These are phyloP conservation scores for Drosophila truncata DNA, from an alignment of 1,140 invertebrate species.

Conservation along the genomic window DNA sequence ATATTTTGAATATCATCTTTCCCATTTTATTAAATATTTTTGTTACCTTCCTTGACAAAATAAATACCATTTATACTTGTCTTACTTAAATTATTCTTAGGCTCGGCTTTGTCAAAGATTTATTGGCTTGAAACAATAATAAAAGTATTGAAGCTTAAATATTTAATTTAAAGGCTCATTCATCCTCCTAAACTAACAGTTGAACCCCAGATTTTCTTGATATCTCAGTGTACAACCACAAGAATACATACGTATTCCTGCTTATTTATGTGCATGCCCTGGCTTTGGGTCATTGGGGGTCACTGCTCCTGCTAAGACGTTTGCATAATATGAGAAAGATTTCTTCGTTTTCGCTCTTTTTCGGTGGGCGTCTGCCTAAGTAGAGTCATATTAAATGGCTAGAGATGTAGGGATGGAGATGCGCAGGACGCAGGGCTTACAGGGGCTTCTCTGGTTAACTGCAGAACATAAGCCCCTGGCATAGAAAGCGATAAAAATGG, in stretches of 20 bases:
- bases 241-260: conserved; percentile 16
- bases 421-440: conserved; percentile 25
- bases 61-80: neutral
- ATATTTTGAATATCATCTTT: neutral
- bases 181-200: neutral
- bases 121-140: neutral
- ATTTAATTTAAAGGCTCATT: neutral
- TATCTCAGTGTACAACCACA: conserved; percentile 3
- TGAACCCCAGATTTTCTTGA: neutral
- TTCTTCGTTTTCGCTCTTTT: conserved; percentile 25
- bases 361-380: conserved; percentile 42
- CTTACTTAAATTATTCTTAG: neutral
- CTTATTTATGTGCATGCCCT: conserved; percentile 39
- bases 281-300: conserved; percentile 59
- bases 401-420: conserved; percentile 12
- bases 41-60: neutral
- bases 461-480: conserved; percentile 75
- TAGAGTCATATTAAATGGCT: conserved; percentile 72
- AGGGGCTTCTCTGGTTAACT: conserved; percentile 67
- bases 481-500: conserved; percentile 80
- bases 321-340: conserved; percentile 70
- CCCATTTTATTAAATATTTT: neutral
- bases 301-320: conserved; percentile 48
- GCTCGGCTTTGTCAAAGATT: too few species aligned
- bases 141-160: neutral